These are phyloP conservation scores for Dasypogon diadema DNA, from an alignment of 2,888 invertebrate genomes.

Conservation along the genomic window DNA sequence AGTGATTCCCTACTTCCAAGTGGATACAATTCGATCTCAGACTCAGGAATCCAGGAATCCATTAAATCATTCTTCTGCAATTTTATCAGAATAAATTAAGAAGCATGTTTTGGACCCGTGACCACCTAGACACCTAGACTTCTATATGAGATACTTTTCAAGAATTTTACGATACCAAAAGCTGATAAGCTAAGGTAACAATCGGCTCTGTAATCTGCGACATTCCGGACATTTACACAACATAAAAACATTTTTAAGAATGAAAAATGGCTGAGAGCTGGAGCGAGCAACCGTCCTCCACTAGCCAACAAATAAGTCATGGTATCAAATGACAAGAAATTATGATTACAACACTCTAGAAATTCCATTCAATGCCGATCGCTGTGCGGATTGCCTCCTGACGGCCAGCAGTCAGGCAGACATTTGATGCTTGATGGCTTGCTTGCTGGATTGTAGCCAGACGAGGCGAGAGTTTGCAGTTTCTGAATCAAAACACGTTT, in stretches of 20 bases:
- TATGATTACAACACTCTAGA: constrained; percentile 28
- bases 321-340: constrained; percentile 23
- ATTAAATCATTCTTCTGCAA: too few species aligned
- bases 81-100: too few species aligned
- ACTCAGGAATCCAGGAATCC: too few species aligned
- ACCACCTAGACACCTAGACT: too few species aligned
- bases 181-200: too few species aligned
- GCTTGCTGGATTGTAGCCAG: neutral
- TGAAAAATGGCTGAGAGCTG: neutral
- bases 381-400: neutral
- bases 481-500: constrained; percentile 34
- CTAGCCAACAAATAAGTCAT: neutral
- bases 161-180: too few species aligned
- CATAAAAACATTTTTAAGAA: neutral
- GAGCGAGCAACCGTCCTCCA: neutral
- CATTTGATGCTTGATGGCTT: constrained; percentile 19
- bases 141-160: too few species aligned
- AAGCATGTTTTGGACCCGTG: too few species aligned
- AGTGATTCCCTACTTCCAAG: too few species aligned
- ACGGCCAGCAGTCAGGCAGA: constrained; percentile 8
- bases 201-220: too few species aligned
- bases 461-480: constrained; percentile 8
- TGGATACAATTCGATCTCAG: too few species aligned
- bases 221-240: neutral
- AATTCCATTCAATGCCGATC: constrained; percentile 40